Evolutionary conservation across 2,888 invertebrate species (phyloP).

Genomic region (Endotricha flammealis): DNA sequence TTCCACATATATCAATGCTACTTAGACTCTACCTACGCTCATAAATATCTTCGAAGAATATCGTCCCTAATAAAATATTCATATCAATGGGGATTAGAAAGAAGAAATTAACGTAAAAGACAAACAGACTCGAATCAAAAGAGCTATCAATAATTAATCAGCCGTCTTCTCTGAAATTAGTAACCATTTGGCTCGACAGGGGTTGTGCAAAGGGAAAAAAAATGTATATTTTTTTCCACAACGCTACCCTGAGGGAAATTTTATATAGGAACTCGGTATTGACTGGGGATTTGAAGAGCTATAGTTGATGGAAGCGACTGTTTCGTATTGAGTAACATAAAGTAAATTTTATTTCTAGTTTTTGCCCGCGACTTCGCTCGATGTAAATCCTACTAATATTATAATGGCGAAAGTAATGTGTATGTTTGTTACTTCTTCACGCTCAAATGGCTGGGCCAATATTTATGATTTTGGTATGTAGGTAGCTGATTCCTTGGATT

Average conservation of each 20-base stretch:
- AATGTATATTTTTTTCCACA: slow-evolving; percentile 36
- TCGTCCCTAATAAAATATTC: slow-evolving; percentile 50
- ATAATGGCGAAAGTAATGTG: too few species aligned
- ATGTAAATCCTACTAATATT: too few species aligned
- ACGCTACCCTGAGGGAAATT: slow-evolving; percentile 68
- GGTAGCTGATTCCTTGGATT: too few species aligned
- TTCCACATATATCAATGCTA: too few species aligned
- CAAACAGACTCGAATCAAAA: slow-evolving; percentile 58
- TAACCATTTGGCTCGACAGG: slow-evolving; percentile 67
- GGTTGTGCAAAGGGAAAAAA: slow-evolving; percentile 51
- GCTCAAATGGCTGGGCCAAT: too few species aligned
- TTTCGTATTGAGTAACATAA: too few species aligned
- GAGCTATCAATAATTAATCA: slow-evolving; percentile 72
- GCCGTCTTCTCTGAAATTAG: slow-evolving; percentile 69
- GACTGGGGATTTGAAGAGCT: slow-evolving; percentile 35
- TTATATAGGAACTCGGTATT: slow-evolving; percentile 65
- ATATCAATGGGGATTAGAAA: slow-evolving; percentile 49
- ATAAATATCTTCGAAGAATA: too few species aligned
- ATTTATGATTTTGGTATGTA: too few species aligned
- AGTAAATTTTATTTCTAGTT: too few species aligned
- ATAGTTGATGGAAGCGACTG: slow-evolving; percentile 30
- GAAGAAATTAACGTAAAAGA: slow-evolving; percentile 64
- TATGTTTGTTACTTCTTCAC: too few species aligned
- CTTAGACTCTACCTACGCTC: too few species aligned
- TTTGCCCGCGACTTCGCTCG: too few species aligned